Evolutionary conservation across 92 coral and sea anemone genomes (phyloP).

Genomic region (Porites rus): DNA sequence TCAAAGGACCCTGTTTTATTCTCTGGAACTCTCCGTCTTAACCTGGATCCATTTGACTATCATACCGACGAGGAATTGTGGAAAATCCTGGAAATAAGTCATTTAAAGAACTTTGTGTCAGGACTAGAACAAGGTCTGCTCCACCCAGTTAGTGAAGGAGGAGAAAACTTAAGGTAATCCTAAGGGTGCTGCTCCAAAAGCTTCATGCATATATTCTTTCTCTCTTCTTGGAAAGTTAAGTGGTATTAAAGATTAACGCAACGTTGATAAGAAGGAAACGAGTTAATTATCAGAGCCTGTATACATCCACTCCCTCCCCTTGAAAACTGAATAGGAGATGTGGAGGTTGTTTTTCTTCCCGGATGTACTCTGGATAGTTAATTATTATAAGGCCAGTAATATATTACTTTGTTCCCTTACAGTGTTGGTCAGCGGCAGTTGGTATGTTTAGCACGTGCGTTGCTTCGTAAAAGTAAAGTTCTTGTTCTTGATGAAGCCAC

Average conservation of each 20-base stretch:
- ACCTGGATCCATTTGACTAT: slow-evolving; percentile 79
- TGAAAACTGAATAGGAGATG: too few species aligned
- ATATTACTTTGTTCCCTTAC: slow-evolving; percentile 69
- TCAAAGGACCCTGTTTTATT: slow-evolving; percentile 81
- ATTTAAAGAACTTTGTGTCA: slow-evolving; percentile 77
- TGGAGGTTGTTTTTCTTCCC: too few species aligned
- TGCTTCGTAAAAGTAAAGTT: slow-evolving; percentile 86
- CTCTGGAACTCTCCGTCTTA: slow-evolving; percentile 80
- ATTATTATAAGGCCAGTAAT: slow-evolving; percentile 30
- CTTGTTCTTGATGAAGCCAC: slow-evolving; percentile 93
- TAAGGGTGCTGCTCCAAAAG: too few species aligned
- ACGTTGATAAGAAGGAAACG: too few species aligned
- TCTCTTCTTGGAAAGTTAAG: too few species aligned
- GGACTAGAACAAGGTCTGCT: slow-evolving; percentile 77
- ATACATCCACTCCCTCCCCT: too few species aligned
- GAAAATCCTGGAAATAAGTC: slow-evolving; percentile 76
- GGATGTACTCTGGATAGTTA: not conserved
- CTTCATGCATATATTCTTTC: too few species aligned
- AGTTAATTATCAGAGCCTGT: too few species aligned
- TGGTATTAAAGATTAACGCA: too few species aligned
- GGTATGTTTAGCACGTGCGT: slow-evolving; percentile 96
- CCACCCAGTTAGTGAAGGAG: slow-evolving; percentile 79
- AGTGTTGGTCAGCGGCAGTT: slow-evolving; percentile 98
- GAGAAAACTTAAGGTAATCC: slow-evolving; percentile 78
- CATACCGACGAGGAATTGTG: slow-evolving; percentile 81